A percentile compares a stretch with the other conserved stretches of the same genome.
phyloP scores from a whole-genome alignment of 2,113 vertebrate species.

The Edolisoma coerulescens region DNA sequence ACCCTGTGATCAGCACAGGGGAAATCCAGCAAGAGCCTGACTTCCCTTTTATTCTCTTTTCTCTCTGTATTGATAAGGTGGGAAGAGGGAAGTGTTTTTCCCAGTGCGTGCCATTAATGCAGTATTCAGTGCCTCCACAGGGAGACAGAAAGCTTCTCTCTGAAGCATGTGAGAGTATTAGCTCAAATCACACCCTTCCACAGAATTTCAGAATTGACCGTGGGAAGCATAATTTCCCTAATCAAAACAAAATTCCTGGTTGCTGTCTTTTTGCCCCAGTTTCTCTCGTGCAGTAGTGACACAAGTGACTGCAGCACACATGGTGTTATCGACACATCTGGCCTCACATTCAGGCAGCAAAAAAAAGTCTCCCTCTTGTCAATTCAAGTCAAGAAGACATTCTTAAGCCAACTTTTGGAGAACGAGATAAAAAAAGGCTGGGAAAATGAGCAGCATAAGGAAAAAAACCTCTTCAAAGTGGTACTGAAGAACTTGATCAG shows the following conservation, averaged over 20 bases:
- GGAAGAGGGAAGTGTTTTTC: background rate
- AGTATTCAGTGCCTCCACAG: background rate
- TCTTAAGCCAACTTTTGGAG: background rate
- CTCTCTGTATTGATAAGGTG: background rate
- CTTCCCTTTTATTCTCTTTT: background rate
- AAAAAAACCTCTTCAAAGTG: background rate
- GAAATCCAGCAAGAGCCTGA: background rate
- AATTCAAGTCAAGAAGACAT: background rate
- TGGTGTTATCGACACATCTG: background rate
- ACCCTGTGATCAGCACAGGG: background rate
- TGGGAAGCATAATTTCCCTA: background rate
- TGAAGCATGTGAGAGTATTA: background rate
- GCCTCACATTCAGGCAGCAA: background rate
- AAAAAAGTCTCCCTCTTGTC: background rate
- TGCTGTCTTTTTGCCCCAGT: background rate
- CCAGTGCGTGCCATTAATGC: background rate
- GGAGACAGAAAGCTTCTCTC: background rate
- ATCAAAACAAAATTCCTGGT: background rate
- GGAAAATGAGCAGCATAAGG: background rate
- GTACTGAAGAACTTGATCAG: background rate
- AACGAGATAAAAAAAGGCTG: background rate
- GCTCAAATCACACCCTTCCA: background rate
- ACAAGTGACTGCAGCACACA: background rate
- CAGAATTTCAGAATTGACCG: background rate
- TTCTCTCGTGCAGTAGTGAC: background rate